Percentiles rank a stretch among this genome's conserved stretches.
phyloP scores from a whole-genome alignment of 2,113 vertebrate genomes.

The Talpa occidentalis region DNA sequence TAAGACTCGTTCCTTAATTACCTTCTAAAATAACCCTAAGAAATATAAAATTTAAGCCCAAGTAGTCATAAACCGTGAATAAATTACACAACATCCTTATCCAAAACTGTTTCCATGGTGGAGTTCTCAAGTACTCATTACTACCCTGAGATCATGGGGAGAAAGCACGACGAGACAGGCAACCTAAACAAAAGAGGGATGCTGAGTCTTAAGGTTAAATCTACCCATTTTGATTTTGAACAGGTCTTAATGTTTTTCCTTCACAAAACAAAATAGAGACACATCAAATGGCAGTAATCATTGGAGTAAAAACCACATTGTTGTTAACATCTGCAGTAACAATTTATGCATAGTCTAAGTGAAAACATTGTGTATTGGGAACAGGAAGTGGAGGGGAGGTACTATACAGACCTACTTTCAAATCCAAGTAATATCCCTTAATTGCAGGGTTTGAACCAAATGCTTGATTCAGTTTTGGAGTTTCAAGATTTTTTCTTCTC shows the following conservation, averaged over 20 bases:
- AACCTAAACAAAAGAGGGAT: neutral
- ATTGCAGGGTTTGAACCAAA: neutral
- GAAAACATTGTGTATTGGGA: neutral
- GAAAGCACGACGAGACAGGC: neutral
- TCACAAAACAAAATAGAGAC: slow-evolving; percentile 16
- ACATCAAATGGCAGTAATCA: neutral
- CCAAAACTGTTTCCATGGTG: neutral
- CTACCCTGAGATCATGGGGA: neutral
- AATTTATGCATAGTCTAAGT: neutral
- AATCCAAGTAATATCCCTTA: slow-evolving; percentile 3
- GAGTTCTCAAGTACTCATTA: neutral
- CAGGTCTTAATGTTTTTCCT: neutral
- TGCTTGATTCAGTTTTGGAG: neutral
- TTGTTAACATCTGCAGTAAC: neutral
- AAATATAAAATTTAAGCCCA: neutral
- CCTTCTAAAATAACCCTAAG: slow-evolving; percentile 18
- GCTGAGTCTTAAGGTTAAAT: neutral
- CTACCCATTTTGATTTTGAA: slow-evolving; percentile 38
- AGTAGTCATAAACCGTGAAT: neutral
- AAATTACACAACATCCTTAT: neutral
- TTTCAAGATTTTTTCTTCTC: neutral
- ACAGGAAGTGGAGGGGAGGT: neutral
- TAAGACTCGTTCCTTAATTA: neutral
- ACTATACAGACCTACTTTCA: neutral
- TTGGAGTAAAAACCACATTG: neutral